phyloP scores from a whole-genome alignment of 1,140 invertebrate species.

The Probaryconus sp. region DNA sequence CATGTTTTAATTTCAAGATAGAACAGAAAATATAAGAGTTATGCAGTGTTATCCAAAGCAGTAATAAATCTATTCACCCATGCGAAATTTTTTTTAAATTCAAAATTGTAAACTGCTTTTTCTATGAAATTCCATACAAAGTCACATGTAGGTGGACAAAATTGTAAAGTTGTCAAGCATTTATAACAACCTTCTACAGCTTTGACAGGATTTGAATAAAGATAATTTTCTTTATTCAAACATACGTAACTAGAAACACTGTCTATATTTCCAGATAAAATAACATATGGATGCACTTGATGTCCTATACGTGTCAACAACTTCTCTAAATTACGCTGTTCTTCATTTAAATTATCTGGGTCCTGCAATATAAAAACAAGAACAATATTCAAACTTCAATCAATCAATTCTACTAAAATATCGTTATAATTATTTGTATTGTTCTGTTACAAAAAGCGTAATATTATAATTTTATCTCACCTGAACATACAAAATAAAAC shows the following conservation, averaged over 20 bases:
- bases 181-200: slow-evolving; percentile 26
- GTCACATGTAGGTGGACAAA: slow-evolving; percentile 8
- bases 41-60: too few species aligned
- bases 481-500: too few species aligned
- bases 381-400: too few species aligned
- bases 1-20: too few species aligned
- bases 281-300: slow-evolving; percentile 9
- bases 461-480: too few species aligned
- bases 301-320: neutral
- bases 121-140: slow-evolving; percentile 18
- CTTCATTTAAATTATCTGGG: neutral
- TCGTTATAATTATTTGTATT: too few species aligned
- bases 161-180: slow-evolving; percentile 16
- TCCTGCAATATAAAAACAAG: slow-evolving; percentile 7
- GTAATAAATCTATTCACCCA: too few species aligned
- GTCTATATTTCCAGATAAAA: neutral
- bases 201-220: slow-evolving; percentile 6
- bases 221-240: slow-evolving; percentile 22
- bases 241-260: neutral
- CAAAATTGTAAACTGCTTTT: slow-evolving; percentile 8
- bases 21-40: too few species aligned
- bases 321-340: slow-evolving; percentile 1
- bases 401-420: too few species aligned
- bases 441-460: too few species aligned
- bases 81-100: slow-evolving; percentile 7